A percentile compares a stretch with the other conserved stretches of the same genome.
Conservation (phyloP, 1,140 invertebrate genomes). For the Aethina tumida region DNA sequence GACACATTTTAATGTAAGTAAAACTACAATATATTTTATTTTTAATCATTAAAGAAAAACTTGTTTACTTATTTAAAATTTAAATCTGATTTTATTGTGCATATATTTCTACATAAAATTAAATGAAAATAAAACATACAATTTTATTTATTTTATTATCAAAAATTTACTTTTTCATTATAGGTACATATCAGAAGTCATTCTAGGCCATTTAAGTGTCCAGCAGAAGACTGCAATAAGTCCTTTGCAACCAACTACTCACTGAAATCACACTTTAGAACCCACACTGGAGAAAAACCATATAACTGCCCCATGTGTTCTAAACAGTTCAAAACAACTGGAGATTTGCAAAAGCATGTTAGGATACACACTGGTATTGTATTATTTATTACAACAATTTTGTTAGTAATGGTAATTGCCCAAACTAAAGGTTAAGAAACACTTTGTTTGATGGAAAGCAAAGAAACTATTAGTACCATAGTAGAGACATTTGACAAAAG, state of each 20-base stretch:
- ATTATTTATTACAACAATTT: conserved; percentile 61
- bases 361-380: conserved; percentile 43
- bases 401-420: conserved; percentile 59
- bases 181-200: conserved; percentile 57
- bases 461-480: conserved; percentile 5
- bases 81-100: too few species aligned
- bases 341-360: conserved; percentile 25
- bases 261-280: conserved; percentile 47
- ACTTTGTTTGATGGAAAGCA: conserved; percentile 9
- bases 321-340: conserved; percentile 46
- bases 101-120: conserved; percentile 7
- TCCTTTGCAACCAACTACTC: conserved; percentile 60
- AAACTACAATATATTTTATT: too few species aligned
- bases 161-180: conserved; percentile 26
- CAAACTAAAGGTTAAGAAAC: conserved; percentile 51
- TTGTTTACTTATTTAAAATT: too few species aligned
- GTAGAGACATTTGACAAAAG: conserved; percentile 6
- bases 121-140: conserved; percentile 8
- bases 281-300: conserved; percentile 42
- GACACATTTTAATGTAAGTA: conserved; percentile 45
- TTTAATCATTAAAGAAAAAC: too few species aligned
- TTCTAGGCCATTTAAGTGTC: conserved; percentile 50
- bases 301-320: conserved; percentile 41
- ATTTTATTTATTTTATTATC: conserved; percentile 14
- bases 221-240: conserved; percentile 48